phyloP scores from a whole-genome alignment of 2,888 invertebrate genomes.

The Dysmachus trigonus region DNA sequence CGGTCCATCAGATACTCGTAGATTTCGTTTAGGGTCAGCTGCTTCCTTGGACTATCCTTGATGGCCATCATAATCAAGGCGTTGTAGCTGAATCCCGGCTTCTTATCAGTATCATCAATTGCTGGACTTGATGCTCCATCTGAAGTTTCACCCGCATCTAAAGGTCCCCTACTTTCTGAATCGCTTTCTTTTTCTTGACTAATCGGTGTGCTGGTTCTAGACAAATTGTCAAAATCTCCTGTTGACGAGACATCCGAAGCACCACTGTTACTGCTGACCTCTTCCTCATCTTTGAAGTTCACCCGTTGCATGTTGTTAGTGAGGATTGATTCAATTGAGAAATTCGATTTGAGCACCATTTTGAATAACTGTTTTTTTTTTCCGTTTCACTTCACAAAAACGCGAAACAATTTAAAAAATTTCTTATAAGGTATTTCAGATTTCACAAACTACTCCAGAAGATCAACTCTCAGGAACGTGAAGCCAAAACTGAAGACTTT shows the following conservation, averaged over 20 bases:
- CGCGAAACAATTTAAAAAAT: not conserved
- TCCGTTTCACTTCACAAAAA: not conserved
- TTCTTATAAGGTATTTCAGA: not conserved
- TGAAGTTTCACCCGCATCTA: not conserved
- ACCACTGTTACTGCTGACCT: slow-evolving; percentile 21
- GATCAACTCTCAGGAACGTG: not conserved
- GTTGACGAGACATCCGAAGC: slow-evolving; percentile 57
- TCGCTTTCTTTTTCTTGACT: slow-evolving; percentile 32
- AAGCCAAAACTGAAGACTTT: slow-evolving; percentile 21
- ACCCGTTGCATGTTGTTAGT: slow-evolving; percentile 66
- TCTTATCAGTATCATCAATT: slow-evolving; percentile 67
- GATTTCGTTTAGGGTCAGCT: slow-evolving; percentile 93
- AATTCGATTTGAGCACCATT: slow-evolving; percentile 69
- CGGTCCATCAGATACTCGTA: slow-evolving; percentile 98
- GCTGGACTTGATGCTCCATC: slow-evolving; percentile 36
- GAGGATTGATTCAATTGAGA: slow-evolving; percentile 82
- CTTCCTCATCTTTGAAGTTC: slow-evolving; percentile 7
- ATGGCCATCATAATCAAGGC: slow-evolving; percentile 99
- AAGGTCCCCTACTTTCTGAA: not conserved
- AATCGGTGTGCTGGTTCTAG: slow-evolving; percentile 61
- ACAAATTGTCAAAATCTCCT: slow-evolving; percentile 60
- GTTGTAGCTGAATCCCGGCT: slow-evolving; percentile 98
- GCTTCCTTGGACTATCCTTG: slow-evolving; percentile 89
- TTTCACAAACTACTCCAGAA: not conserved
- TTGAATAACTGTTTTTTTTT: not conserved